Percentiles rank a stretch among this genome's conserved stretches.
Conservation (phyloP, 1,140 invertebrate genomes). For the Pentalonia nigronervosa region DNA sequence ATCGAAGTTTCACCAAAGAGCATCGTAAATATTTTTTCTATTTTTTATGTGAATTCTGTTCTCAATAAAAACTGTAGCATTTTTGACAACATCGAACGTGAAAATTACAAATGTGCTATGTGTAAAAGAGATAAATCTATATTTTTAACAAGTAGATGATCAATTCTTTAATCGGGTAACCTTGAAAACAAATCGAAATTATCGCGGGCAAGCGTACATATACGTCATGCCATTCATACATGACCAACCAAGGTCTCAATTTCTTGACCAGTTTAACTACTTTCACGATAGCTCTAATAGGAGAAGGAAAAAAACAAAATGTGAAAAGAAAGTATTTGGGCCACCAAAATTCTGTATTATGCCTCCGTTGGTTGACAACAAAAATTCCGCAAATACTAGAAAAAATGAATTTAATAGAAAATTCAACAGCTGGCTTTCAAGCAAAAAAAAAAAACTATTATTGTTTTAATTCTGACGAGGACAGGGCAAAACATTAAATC, state of each 20-base stretch:
- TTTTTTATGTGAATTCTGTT: not conserved
- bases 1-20: conserved; percentile 17
- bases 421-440: not conserved
- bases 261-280: conserved; percentile 57
- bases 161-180: conserved; percentile 7
- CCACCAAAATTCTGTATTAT: conserved; percentile 15
- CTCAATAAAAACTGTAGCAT: not conserved
- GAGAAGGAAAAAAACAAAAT: conserved; percentile 51
- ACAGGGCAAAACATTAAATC: not conserved
- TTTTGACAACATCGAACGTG: not conserved
- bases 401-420: not conserved
- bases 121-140: not conserved
- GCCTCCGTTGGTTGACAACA: not conserved
- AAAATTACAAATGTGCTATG: not conserved
- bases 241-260: conserved; percentile 47
- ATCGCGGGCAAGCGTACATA: not conserved
- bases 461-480: not conserved
- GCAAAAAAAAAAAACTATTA: not conserved
- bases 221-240: conserved; percentile 9
- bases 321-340: conserved; percentile 54
- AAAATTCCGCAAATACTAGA: conserved; percentile 31
- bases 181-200: conserved; percentile 40
- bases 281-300: conserved; percentile 45
- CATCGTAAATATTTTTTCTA: not conserved
- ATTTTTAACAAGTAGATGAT: not conserved